A percentile compares a stretch with the other conserved stretches of the same genome.
These are phyloP conservation scores for Forpus xanthops DNA, from an alignment of 2,797 vertebrate species.

Conservation along the genomic window DNA sequence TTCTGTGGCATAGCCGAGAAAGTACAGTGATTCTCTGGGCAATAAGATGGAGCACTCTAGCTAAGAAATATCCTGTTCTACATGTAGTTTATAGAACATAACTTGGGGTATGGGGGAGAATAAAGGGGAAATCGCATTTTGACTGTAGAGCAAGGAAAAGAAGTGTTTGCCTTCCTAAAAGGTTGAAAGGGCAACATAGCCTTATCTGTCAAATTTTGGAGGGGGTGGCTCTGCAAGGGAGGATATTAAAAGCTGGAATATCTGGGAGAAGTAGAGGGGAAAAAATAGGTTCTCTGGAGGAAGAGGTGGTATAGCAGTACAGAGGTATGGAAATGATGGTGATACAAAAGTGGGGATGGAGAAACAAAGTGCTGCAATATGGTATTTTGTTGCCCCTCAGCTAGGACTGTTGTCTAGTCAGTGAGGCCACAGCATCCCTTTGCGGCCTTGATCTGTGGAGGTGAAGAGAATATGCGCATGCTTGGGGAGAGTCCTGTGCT, in stretches of 20 bases:
- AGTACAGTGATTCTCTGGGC: no score
- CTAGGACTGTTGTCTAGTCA: neutral
- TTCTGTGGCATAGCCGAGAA: neutral
- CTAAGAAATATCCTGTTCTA: neutral
- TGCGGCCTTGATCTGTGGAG: neutral
- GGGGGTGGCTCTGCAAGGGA: neutral
- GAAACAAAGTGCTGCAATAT: neutral
- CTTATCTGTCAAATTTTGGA: neutral
- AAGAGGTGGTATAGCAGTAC: neutral
- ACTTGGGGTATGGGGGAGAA: neutral
- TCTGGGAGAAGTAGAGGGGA: neutral
- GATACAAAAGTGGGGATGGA: neutral
- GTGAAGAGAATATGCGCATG: neutral
- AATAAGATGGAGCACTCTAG: neutral
- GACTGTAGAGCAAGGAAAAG: neutral
- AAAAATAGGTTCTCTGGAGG: neutral
- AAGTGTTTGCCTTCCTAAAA: neutral
- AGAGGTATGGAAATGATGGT: fast-evolving
- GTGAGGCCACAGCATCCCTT: neutral
- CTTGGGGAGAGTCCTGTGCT: neutral
- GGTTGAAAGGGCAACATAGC: neutral
- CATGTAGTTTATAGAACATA: neutral
- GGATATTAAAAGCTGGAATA: neutral
- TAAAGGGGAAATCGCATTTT: neutral
- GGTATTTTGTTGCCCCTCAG: fast-evolving